Conservation (phyloP, 2,888 invertebrate species). For the Heliconius ismenius region DNA sequence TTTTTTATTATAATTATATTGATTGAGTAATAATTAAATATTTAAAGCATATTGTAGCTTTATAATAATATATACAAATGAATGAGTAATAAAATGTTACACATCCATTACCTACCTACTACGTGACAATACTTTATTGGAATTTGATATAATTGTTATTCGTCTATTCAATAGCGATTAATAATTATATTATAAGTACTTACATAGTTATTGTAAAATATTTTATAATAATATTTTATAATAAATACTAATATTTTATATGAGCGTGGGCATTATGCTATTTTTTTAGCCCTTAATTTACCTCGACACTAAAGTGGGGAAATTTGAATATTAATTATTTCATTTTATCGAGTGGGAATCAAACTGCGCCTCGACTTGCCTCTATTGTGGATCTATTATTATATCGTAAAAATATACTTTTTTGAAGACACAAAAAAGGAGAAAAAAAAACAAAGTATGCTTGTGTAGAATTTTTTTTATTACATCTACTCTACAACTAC, state of each 20-base stretch:
- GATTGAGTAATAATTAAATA: neutral
- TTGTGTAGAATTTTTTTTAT: neutral
- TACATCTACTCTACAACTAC: neutral
- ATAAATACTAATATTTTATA: too few species aligned
- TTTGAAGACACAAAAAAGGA: neutral
- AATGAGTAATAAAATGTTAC: slow-evolving; percentile 7
- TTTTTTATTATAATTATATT: too few species aligned
- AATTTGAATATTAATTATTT: neutral
- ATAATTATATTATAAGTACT: neutral
- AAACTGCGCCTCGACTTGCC: neutral
- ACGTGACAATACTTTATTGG: neutral
- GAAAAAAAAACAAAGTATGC: neutral
- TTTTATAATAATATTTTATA: too few species aligned
- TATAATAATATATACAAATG: slow-evolving; percentile 1
- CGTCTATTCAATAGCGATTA: neutral
- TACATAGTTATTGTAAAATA: neutral
- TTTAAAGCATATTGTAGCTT: neutral
- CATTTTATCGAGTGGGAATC: neutral
- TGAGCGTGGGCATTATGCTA: too few species aligned
- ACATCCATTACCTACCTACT: slow-evolving; percentile 1
- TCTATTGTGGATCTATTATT: neutral
- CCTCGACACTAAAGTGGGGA: too few species aligned
- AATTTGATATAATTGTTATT: neutral
- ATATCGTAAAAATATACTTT: neutral
- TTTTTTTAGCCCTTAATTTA: too few species aligned